Evolutionary conservation across 2,797 vertebrate species (phyloP).

Genomic region (Gephyroberyx darwinii): DNA sequence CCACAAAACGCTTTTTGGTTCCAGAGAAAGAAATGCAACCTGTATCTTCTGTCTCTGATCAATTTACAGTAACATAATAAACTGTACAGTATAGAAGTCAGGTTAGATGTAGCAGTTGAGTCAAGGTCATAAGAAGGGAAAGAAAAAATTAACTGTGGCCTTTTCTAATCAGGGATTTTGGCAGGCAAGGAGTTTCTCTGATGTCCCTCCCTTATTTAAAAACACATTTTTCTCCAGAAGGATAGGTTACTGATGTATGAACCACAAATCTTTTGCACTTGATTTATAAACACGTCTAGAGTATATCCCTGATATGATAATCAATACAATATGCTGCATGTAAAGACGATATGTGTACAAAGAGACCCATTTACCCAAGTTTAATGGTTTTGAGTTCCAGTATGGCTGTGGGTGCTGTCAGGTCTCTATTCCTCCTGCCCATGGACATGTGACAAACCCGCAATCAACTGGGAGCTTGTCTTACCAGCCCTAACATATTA

Average conservation of each 20-base stretch:
- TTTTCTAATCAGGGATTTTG: background rate
- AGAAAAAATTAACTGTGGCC: background rate
- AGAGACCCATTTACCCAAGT: slow-evolving; percentile 23
- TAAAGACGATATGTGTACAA: slow-evolving; percentile 21
- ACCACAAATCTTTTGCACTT: slow-evolving; percentile 65
- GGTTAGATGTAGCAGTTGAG: slow-evolving; percentile 30
- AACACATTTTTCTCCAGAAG: background rate
- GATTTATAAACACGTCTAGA: slow-evolving; percentile 21
- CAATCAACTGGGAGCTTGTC: slow-evolving; percentile 21
- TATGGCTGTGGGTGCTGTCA: background rate
- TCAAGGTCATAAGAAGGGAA: slow-evolving; percentile 31
- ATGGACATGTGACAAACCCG: slow-evolving; percentile 9
- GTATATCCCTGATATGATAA: slow-evolving; percentile 31
- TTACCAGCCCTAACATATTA: slow-evolving; percentile 4
- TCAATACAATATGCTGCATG: slow-evolving; percentile 33
- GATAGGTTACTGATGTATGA: slow-evolving; percentile 30
- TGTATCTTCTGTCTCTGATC: slow-evolving; percentile 1
- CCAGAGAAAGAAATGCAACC: slow-evolving; percentile 17
- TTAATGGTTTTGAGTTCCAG: slow-evolving; percentile 7
- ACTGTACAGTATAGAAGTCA: slow-evolving; percentile 30
- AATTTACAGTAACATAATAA: background rate
- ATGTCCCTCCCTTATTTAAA: background rate
- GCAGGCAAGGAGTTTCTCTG: background rate
- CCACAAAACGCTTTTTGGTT: slow-evolving; percentile 6
- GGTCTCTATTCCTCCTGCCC: slow-evolving; percentile 1